Conservation (phyloP, 2,888 invertebrate genomes). For the Linyphia triangularis region DNA sequence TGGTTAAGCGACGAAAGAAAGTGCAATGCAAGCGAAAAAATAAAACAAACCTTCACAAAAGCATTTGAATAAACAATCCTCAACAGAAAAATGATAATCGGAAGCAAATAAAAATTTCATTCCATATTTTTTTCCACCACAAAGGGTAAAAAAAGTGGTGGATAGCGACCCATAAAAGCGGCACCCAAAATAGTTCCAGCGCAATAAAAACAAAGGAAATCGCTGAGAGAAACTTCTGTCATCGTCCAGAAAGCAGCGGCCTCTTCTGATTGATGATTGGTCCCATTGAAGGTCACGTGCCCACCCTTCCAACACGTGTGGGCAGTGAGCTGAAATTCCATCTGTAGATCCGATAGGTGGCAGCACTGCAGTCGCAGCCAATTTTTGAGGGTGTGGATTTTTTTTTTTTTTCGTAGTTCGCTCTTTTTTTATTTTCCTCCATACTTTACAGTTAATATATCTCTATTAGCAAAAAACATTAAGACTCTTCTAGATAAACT, state of each 20-base stretch:
- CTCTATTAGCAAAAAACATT: constrained; percentile 22
- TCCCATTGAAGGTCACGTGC: constrained; percentile 43
- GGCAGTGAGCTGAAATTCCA: constrained; percentile 52
- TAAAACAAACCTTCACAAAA: not conserved
- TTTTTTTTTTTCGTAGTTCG: not conserved
- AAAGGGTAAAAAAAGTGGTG: constrained; percentile 4
- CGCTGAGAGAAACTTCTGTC: constrained; percentile 38
- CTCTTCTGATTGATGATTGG: constrained; percentile 52
- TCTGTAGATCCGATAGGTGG: constrained; percentile 67
- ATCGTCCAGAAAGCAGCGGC: constrained; percentile 50
- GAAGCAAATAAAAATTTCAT: constrained; percentile 27
- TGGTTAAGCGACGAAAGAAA: no score
- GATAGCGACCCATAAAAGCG: not conserved
- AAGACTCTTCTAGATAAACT: not conserved
- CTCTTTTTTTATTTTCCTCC: no score
- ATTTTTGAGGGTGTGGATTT: not conserved
- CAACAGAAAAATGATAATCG: constrained; percentile 35
- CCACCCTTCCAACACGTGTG: constrained; percentile 49
- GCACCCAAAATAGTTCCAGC: constrained; percentile 28
- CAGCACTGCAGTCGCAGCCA: constrained; percentile 49
- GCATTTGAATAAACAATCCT: constrained; percentile 21
- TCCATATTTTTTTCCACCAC: not conserved
- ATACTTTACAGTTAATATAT: constrained; percentile 6
- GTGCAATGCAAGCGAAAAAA: not conserved
- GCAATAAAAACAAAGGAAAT: constrained; percentile 22